Conservation (phyloP, 2,113 vertebrate genomes). For the Cyprichromis sp. region DNA sequence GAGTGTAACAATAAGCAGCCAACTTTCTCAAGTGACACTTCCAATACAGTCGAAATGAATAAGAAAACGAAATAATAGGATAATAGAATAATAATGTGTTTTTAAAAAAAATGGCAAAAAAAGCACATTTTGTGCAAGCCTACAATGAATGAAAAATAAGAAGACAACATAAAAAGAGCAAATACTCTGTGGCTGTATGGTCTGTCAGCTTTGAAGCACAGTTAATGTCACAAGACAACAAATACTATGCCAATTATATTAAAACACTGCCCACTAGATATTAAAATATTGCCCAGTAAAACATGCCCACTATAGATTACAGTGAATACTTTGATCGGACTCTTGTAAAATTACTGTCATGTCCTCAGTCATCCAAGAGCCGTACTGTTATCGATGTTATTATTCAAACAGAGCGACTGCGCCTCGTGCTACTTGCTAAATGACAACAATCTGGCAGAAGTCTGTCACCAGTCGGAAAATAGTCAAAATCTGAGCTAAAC, state of each 20-base stretch:
- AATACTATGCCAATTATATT: background rate
- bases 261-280: background rate
- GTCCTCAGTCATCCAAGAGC: background rate
- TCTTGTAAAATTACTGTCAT: background rate
- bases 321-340: background rate
- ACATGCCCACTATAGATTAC: background rate
- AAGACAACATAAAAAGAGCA: background rate
- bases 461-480: background rate
- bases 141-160: background rate
- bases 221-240: background rate
- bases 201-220: background rate
- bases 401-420: background rate
- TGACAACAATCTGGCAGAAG: background rate
- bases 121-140: background rate
- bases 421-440: background rate
- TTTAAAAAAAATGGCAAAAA: background rate
- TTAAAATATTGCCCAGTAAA: background rate
- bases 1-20: background rate
- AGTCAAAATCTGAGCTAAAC: background rate
- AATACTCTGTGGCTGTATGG: background rate
- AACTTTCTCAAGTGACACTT: background rate
- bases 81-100: background rate
- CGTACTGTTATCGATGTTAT: background rate
- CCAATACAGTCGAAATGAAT: background rate
- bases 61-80: background rate